Percentiles rank a stretch among this genome's conserved stretches.
These are phyloP conservation scores for Agrypnia vestita DNA, from an alignment of 1,140 invertebrate genomes.

Conservation along the genomic window DNA sequence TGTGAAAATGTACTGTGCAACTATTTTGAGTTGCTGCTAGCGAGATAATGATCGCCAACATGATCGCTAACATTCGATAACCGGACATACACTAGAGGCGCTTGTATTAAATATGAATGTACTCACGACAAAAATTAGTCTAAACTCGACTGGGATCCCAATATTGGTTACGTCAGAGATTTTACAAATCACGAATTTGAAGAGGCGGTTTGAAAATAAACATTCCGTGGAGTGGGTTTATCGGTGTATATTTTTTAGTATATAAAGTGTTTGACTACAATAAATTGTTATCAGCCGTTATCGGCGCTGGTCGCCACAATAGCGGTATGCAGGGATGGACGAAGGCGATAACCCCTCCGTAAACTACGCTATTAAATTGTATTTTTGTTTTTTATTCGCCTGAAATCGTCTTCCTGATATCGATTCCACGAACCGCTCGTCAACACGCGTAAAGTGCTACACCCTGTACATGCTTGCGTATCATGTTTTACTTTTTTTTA, in stretches of 20 bases:
- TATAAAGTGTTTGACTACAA: conserved; percentile 21
- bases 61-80: too few species aligned
- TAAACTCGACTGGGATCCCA: too few species aligned
- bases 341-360: conserved; percentile 26
- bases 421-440: not conserved
- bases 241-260: not conserved
- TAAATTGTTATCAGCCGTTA: conserved; percentile 17
- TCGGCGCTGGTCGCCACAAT: conserved; percentile 32
- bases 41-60: too few species aligned
- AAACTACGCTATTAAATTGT: conserved; percentile 31
- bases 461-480: not conserved
- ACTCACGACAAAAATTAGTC: too few species aligned
- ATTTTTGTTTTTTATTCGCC: conserved; percentile 29
- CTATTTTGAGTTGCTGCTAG: too few species aligned
- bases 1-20: too few species aligned
- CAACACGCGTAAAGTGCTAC: not conserved
- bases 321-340: conserved; percentile 8
- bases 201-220: not conserved
- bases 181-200: too few species aligned
- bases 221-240: not conserved
- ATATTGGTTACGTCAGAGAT: too few species aligned
- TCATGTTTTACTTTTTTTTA: not conserved
- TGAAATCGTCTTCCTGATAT: conserved; percentile 36
- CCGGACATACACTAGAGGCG: too few species aligned
- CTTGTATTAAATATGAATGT: too few species aligned